Evolutionary conservation across 1,140 invertebrate species (phyloP), one percentile per base, ranked within the genome.

Genomic region (Zelostemma sp.): DNA sequence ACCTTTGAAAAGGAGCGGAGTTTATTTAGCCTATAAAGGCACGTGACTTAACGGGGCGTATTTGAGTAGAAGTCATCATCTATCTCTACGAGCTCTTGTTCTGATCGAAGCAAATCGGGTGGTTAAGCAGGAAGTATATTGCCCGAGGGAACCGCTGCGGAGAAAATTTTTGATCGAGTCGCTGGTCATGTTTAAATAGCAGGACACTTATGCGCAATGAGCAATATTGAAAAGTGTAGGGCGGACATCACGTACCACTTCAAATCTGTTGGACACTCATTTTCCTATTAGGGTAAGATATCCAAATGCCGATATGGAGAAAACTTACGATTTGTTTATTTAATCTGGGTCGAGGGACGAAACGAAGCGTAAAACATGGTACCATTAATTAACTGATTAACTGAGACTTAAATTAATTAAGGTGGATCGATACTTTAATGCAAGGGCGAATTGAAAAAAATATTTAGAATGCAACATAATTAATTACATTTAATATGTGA

Each of bases 41-140:
- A 69, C 67, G 67, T 60, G 67, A 69, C 60, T 57, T 51, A 64
- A 61, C 21, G 59, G 62, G 59, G 31, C 40, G 50, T 64, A 64
- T 63, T 69, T 16, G 41, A 69, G 60, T 57, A 51, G 59, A 51
- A 58, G 55, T 61, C 50, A 45, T 49, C 55, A 48, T 63, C 45
- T 28, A 21, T 66, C 54, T 61, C 50, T 61, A 48, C 53, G 31
- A 54, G 49, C 68, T 61, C 58, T 71, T 49, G 61, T 71, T 68
- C 56, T 74, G 56, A 72, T 72, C 65, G 66, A 71, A 78, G 68
- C 72, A 63, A 72, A 56, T 67, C 69, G 58, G 53, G 38, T 61
- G 31, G 76, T 77, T 78, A 81, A 81, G 74, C 72, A 81, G 79
- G 77, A 82, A 81, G 72, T 71, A 72, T 68, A 71, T n/a, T n/a